Evolutionary conservation across 2,113 vertebrate genomes (phyloP), one percentile per base, ranked within the genome.

Genomic region (Polypterus bichir): DNA sequence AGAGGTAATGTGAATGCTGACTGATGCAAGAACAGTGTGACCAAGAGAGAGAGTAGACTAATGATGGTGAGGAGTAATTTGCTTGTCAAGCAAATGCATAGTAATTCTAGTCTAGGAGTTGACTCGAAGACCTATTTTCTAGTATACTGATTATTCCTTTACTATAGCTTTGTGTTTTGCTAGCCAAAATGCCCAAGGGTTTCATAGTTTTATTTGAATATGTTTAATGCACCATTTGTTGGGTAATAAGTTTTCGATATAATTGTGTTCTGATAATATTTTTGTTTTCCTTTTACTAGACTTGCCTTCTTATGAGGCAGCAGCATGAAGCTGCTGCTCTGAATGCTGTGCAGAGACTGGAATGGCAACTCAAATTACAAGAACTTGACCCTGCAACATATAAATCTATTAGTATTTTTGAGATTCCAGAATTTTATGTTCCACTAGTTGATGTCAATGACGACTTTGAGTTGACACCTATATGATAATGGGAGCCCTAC

Each of bases 291-390:
- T 74, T 66, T 7, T 72, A 68, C 59, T 74, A 99, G 96, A 99
- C 96, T 0, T 97, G 94, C 79, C 92, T 99, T 67, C 81, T 99
- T 77, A 98, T 99, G 96, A 87, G 96, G 70, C 96, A 99, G 71
- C 96, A 99, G 83, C 96, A 99, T 2, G 96, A 99, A 81, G 96
- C 96, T 64, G 96, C 96, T 0, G 96, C 96, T 11, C 85, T 99
- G 57, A 99, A 98, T 7, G 95, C 96, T 0, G 93, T 99, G 69
- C 96, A 98, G 81, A 91, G 95, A 10, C 81, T 99, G 68, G 94
- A 99, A 78, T 98, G 96, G 95, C 95, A 98, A 81, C 91, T 98
- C 47, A 98, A 98, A 69, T 90, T 98, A 62, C 94, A 99, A 74
- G 96, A 99, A 73, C 89, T 98, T 1, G 96, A 98, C 72, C 93